Conservation (phyloP, 2,797 vertebrate species). For the Anomalospiza imberbis region DNA sequence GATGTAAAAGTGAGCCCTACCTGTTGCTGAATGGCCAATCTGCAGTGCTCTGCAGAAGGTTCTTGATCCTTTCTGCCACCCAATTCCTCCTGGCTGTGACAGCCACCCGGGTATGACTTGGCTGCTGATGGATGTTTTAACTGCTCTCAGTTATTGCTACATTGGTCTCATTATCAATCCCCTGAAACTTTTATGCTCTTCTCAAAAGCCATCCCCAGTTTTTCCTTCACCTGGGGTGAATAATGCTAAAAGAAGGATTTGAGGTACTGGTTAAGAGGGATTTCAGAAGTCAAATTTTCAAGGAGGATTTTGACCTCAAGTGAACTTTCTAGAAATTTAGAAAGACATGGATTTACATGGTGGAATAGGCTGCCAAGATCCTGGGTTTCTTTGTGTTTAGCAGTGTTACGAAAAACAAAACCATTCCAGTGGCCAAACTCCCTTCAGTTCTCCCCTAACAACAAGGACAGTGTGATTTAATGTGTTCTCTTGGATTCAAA, state of each 20-base stretch:
- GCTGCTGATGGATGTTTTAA: not conserved
- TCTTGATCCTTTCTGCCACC: not conserved
- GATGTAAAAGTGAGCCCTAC: not conserved
- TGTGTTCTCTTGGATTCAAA: not conserved
- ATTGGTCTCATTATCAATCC: not conserved
- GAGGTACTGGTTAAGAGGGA: not conserved
- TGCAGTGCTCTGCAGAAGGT: not conserved
- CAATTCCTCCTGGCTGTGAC: not conserved
- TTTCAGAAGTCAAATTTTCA: not conserved
- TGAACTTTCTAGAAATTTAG: constrained; percentile 23
- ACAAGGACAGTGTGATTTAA: constrained; percentile 44
- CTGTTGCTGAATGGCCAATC: not conserved
- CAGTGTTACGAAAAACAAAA: constrained; percentile 25
- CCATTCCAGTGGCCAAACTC: constrained; percentile 6
- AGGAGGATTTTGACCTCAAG: constrained; percentile 3
- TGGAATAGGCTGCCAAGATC: constrained; percentile 30
- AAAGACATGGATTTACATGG: constrained; percentile 20
- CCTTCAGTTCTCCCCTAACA: constrained; percentile 2
- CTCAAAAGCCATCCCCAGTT: not conserved
- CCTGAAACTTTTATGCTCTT: not conserved
- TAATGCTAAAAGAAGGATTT: not conserved
- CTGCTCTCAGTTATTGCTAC: not conserved
- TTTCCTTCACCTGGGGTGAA: not conserved
- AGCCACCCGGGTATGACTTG: not conserved
- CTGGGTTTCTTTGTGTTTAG: constrained; percentile 45